Evolutionary conservation across 2,113 vertebrate genomes (phyloP).

Genomic region (Helogale parvula): DNA sequence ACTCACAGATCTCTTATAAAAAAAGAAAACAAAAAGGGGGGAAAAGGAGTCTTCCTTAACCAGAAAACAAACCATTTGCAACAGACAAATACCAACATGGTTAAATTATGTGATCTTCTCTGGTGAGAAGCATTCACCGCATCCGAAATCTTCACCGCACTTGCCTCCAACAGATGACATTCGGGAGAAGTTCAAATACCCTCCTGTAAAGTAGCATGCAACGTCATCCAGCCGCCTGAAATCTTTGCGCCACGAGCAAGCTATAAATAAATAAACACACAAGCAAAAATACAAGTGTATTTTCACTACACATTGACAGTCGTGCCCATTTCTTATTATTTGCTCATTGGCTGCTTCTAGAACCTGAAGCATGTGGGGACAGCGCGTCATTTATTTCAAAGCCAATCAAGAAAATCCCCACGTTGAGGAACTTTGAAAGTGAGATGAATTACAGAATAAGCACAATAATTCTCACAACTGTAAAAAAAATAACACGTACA

Average conservation of each 20-base stretch:
- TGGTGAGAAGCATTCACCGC: not conserved
- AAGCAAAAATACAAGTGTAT: not conserved
- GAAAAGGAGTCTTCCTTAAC: not conserved
- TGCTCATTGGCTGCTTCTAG: not conserved
- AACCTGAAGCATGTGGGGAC: not conserved
- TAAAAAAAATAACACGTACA: not conserved
- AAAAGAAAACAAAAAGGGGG: not conserved
- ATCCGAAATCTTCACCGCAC: not conserved
- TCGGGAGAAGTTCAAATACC: not conserved
- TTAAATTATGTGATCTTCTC: not conserved
- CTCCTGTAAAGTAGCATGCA: not conserved
- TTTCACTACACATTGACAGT: not conserved
- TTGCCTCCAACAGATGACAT: not conserved
- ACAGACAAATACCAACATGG: not conserved
- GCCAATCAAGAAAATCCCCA: not conserved
- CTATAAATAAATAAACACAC: constrained; percentile 1
- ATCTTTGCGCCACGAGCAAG: not conserved
- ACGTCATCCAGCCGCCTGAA: not conserved
- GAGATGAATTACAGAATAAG: not conserved
- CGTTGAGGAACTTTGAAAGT: not conserved
- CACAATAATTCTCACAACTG: not conserved
- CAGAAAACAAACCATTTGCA: not conserved
- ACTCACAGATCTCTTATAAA: not conserved
- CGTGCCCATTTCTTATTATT: not conserved
- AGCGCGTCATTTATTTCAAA: constrained; percentile 4